Evolutionary conservation across 2,113 vertebrate species (phyloP).

Genomic region (Ellobius talpinus): DNA sequence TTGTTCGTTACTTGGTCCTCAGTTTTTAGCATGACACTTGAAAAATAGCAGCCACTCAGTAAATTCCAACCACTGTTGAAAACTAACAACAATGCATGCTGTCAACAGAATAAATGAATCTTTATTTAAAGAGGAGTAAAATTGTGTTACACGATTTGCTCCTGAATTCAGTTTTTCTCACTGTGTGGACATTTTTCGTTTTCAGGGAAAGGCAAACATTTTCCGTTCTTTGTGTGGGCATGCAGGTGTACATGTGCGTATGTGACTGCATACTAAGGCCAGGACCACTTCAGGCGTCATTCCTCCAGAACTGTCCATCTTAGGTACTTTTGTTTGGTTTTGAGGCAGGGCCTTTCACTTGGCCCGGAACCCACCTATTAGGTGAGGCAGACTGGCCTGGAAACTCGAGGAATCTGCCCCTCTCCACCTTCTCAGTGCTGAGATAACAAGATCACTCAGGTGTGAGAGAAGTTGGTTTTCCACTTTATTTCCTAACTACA

Average conservation of each 20-base stretch:
- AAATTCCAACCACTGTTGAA: not conserved
- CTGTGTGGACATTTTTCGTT: not conserved
- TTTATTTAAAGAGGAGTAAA: constrained; percentile 41
- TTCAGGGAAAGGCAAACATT: not conserved
- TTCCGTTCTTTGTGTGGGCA: not conserved
- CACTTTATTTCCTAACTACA: no score
- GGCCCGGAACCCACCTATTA: no score
- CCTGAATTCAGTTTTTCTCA: constrained; percentile 17
- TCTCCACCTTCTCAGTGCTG: not conserved
- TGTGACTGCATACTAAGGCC: no score
- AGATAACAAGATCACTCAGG: not conserved
- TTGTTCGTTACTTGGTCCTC: not conserved
- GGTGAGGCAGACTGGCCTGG: not conserved
- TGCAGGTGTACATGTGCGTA: not conserved
- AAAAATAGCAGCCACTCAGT: not conserved
- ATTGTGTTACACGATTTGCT: not conserved
- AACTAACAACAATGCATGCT: not conserved
- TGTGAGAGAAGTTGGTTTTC: not conserved
- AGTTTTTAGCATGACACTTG: not conserved
- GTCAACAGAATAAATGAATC: not conserved
- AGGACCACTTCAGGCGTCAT: no score
- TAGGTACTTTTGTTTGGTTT: not conserved
- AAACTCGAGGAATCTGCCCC: not conserved
- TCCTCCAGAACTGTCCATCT: not conserved
- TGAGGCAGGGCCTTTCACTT: not conserved